Conservation (phyloP, 2,888 invertebrate genomes). For the Volucella zonaria region DNA sequence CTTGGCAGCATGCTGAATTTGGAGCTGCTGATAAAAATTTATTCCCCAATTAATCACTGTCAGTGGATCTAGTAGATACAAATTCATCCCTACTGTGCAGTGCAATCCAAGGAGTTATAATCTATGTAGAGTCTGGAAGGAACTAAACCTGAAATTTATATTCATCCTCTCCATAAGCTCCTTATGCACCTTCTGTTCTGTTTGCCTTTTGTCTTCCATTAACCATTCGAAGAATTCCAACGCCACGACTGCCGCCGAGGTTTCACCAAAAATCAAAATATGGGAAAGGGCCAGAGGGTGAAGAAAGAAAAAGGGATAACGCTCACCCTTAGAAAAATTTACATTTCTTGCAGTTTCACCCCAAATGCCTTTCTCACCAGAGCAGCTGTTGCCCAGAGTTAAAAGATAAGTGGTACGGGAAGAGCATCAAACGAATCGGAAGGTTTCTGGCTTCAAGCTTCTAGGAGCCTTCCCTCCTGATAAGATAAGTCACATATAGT, state of each 20-base stretch:
- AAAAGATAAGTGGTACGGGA: neutral
- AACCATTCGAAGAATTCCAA: conserved; percentile 19
- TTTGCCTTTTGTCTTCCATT: conserved; percentile 19
- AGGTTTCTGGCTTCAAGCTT: conserved; percentile 14
- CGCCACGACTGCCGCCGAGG: neutral
- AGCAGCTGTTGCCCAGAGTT: conserved; percentile 54
- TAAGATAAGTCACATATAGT: conserved; percentile 72
- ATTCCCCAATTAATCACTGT: conserved; percentile 51
- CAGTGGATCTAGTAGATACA: neutral
- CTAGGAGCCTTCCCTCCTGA: conserved; percentile 39
- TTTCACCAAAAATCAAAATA: neutral
- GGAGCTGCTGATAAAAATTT: conserved; percentile 28
- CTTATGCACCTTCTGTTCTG: conserved; percentile 55
- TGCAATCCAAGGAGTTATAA: neutral
- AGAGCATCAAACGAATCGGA: conserved; percentile 5
- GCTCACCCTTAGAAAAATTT: conserved; percentile 15
- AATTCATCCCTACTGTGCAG: neutral
- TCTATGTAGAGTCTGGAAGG: neutral
- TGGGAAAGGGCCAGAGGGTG: neutral
- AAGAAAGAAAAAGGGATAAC: neutral
- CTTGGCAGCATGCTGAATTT: too few relatives aligned
- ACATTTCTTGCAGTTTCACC: conserved; percentile 55
- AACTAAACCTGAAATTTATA: conserved; percentile 33
- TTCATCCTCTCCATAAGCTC: conserved; percentile 34
- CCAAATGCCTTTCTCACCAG: conserved; percentile 52